Evolutionary conservation across 2,888 invertebrate genomes (phyloP), one percentile per base, ranked within the genome.

Genomic region (Bombyx huttoni): DNA sequence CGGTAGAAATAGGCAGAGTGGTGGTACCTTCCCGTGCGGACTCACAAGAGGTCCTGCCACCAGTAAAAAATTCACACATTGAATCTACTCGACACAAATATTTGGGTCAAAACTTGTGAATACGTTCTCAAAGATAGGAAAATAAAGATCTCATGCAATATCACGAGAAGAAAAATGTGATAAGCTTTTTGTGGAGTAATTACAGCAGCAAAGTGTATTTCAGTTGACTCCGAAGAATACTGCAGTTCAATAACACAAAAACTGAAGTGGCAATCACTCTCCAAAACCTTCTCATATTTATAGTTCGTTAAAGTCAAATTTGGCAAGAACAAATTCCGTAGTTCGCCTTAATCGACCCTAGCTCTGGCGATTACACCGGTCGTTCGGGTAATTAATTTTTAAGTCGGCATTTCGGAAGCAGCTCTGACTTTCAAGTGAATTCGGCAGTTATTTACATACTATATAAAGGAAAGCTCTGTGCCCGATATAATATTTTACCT

Each of bases 341-440:
- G 57, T 78, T 78, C 77, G 70, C 70, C 67, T 70, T 77, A 82
- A 85, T 81, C 78, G 73, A 64, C 69, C 68, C 72, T 73, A 79
- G 75, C 75, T 75, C 68, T 73, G 67, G 70, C 77, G 82, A 85
- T 88, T 88, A 88, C 82, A 81, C 82, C 82, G 83, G 85, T 85
- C 80, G 80, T 87, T 81, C 78, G 82, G 81, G 78, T 89, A 88
- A 89, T 89, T 88, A 89, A 89, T 88, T 89, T 89, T 89, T 85
- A 88, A 88, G 84, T 84, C 87, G 68, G 75, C 74, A 73, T 81
- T 77, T 75, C 70, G 63, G 70, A 76, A 68, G 67, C 74, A 74
- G 70, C 78, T 74, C 77, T 71, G 75, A 77, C 71, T 80, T 79
- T 72, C 70, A 70, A 81, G 71, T 74, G 75, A 82, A 81, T 82